Evolutionary conservation across 2,888 invertebrate species (phyloP), one percentile per base, ranked within the genome.

Genomic region (Lagria hirta): DNA sequence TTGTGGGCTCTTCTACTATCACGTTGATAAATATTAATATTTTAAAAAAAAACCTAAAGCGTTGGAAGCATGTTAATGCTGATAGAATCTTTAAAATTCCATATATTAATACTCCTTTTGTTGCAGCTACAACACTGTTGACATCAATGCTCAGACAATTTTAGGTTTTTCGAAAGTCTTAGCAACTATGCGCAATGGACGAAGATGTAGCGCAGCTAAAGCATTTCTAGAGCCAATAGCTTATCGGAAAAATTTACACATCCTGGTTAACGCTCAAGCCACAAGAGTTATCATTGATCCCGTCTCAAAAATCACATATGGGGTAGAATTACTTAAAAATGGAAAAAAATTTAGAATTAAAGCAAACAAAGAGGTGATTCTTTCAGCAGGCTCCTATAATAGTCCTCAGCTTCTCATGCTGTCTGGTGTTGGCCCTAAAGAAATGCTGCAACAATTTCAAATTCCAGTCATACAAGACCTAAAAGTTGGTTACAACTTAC

Each of bases 341-440:
- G 75, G 76, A 14, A 70, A 63, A 60, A 75, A 73, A 57, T 79
- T 71, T 45, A 56, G 64, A 2, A 74, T 77, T 1, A 64, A 69
- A 3, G 88, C 86, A 2, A 77, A 74, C 7, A 87, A 83, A 51
- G 92, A 89, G 70, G 79, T 93, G 1, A 78, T 93, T 35, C 69
- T 92, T 15, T 81, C 86, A 4, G 89, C 89, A 0, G 93, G 94
- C 2, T 73, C 86, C 0, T 82, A 94, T 15, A 89, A 88, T 53
- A 87, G 89, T 1, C 90, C 94, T 0, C 92, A 93, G 64, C 68
- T 94, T 2, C 69, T 94, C 27, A 86, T 92, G 88, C 67, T 92
- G 7, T 91, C 91, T 0, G 93, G 93, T 6, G 73, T 92, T 15
- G 88, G 88, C 0, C 87, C 88, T 0, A 70, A 65, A 16, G 72